Base-by-base conservation (phyloP, 1,140 invertebrate species). In the Drosophila insularis region DNA sequence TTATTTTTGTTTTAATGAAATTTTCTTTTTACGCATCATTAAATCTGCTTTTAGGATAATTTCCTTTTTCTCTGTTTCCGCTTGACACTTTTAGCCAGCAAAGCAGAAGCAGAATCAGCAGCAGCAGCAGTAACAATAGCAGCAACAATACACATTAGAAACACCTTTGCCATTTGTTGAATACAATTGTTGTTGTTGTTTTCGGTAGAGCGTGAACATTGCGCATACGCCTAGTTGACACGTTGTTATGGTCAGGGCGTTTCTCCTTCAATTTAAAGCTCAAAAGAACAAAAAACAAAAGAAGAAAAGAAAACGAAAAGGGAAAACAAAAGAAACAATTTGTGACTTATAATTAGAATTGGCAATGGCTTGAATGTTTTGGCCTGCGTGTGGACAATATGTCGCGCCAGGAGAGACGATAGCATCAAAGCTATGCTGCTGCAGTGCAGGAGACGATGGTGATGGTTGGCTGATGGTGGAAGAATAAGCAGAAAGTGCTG, bases 301-400 rank as follows among this genome's bases (percentile, higher is more conserved):
- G 31, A 56, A 37, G 71, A 71, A 53, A 64, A 62, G 63, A 46
- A 67, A 72, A 71, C 73, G 72, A 32, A 75, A 39, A 63, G 58
- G 58, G 35, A 37, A 74, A 86, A 80, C 84, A 89, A 69, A 79
- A 89, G 84, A 84, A 86, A 70, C 35, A 37, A 78, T 72, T 43
- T 61, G 35, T 82, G 78, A 64, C 71, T 68, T 40, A 60, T 43
- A 87, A 87, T 89, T 87, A 87, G 82, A 87, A 87, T 89, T 87
- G 82, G 82, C 82, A 87, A 89, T 87, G 82, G 82, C 82, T 87
- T 87, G 87, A 76, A 67, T 71, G 50, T 50, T 50, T 50, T 50
- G 59, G 72, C 60, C 75, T 80, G 81, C 71, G 81, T 86, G 81
- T 78, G 78, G 78, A 85, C 81, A 87, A 76, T 72, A 89, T 82